Conservation (phyloP, 2,888 invertebrate species). For the Eupithecia insigniata region DNA sequence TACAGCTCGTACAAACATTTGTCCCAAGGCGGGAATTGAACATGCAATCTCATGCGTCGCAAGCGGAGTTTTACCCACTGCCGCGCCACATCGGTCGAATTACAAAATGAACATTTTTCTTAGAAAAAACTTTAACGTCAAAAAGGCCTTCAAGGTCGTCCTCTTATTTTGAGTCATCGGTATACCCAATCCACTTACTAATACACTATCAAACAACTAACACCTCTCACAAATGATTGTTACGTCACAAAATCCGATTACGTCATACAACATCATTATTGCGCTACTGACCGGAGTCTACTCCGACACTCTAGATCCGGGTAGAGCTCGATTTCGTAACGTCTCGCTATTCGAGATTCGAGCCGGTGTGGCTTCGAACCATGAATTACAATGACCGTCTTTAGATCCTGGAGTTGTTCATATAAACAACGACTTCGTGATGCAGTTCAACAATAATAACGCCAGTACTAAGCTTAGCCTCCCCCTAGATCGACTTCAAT, state of each 20-base stretch:
- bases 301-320: conserved; percentile 36
- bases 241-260: not conserved
- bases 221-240: not conserved
- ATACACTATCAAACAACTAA: not conserved
- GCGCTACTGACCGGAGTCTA: conserved; percentile 16
- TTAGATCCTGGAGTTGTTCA: not conserved
- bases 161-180: not conserved
- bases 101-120: not conserved
- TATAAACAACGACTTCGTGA: no score
- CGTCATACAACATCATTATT: conserved; percentile 18
- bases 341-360: conserved; percentile 27
- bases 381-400: conserved; percentile 22
- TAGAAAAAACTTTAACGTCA: not conserved
- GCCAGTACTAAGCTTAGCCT: no score
- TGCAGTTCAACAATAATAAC: no score
- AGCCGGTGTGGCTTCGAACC: conserved; percentile 8
- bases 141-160: not conserved
- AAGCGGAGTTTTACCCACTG: no score
- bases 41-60: no score
- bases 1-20: no score
- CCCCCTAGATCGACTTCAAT: no score
- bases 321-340: conserved; percentile 37
- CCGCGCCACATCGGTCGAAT: no score
- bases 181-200: not conserved
- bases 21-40: no score